These are phyloP conservation scores for Lithobates pipiens DNA, from an alignment of 2,797 vertebrate genomes.

Conservation along the genomic window DNA sequence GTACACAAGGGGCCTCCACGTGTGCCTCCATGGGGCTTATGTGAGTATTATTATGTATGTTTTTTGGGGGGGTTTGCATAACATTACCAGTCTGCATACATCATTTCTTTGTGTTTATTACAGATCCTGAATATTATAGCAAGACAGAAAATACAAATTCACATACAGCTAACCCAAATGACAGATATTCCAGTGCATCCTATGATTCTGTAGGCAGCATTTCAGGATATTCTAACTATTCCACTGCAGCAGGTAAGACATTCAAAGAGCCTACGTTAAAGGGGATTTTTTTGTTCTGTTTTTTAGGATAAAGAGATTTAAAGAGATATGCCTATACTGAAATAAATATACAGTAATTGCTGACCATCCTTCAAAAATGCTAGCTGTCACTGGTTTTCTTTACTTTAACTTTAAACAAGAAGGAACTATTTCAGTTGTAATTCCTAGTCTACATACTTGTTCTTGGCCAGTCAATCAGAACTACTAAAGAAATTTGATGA, in stretches of 20 bases:
- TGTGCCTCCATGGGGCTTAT: background rate
- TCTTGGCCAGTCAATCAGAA: no score
- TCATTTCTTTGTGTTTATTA: background rate
- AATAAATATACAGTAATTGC: background rate
- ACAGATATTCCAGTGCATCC: constrained; percentile 26
- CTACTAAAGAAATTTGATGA: no score
- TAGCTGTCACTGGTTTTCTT: no score
- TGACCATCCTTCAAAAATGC: background rate
- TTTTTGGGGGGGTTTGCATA: background rate
- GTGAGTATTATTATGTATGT: background rate
- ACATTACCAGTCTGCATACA: background rate
- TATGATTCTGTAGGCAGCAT: constrained; percentile 27
- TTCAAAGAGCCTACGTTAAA: background rate
- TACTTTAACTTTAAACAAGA: no score
- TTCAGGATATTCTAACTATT: background rate
- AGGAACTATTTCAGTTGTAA: no score
- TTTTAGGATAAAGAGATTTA: background rate
- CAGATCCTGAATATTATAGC: constrained; percentile 6
- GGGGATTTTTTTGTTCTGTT: background rate
- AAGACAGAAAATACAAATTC: background rate
- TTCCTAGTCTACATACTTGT: no score
- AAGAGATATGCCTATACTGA: background rate
- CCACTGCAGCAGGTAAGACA: background rate
- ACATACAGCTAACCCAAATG: background rate
- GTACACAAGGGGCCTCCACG: background rate